Evolutionary conservation across 2,888 invertebrate species (phyloP).

Genomic region (Clitarchus hookeri): DNA sequence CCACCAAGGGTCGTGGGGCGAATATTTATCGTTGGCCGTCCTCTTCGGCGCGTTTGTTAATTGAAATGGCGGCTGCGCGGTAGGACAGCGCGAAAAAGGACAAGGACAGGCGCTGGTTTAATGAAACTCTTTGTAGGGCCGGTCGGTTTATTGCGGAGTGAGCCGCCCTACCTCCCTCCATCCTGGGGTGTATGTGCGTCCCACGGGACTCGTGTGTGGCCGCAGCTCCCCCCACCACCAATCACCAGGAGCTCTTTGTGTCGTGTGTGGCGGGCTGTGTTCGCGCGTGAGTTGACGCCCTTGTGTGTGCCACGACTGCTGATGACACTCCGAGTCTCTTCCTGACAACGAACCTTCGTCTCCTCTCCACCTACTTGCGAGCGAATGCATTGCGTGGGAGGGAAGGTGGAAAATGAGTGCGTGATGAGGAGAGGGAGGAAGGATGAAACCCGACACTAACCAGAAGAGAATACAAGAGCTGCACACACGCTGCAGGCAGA

Average conservation of each 20-base stretch:
- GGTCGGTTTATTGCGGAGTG: neutral
- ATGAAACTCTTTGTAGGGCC: neutral
- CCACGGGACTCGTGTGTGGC: neutral
- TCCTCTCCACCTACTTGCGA: no score
- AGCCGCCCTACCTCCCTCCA: no score
- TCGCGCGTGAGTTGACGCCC: neutral
- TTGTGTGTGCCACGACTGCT: no score
- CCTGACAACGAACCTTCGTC: no score
- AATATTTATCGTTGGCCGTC: neutral
- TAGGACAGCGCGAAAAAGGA: neutral
- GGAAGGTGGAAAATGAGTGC: no score
- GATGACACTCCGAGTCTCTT: no score
- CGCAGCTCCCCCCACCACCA: neutral
- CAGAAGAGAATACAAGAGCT: no score
- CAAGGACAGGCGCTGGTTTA: neutral
- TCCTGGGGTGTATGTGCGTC: neutral
- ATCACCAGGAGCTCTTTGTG: neutral
- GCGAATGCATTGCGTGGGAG: no score
- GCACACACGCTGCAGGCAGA: no score
- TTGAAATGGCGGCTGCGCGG: neutral
- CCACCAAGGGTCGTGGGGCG: neutral
- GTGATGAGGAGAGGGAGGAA: no score
- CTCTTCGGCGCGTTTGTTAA: neutral
- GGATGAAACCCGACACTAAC: no score
- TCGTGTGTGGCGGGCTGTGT: neutral